phyloP scores from a whole-genome alignment of 2,113 vertebrate species.

The Aspiorhynchus laticeps region DNA sequence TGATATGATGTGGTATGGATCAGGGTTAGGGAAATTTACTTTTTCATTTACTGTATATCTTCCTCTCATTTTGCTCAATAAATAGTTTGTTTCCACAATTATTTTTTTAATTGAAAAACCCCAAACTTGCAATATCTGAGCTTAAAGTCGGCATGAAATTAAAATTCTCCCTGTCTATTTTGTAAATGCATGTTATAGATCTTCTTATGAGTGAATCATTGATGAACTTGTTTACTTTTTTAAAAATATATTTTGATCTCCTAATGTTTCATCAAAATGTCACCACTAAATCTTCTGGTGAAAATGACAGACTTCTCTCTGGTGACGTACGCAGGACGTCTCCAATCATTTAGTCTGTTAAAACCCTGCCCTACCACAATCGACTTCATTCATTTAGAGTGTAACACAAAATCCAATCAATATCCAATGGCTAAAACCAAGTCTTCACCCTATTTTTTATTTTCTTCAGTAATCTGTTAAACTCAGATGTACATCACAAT shows the following conservation, averaged over 20 bases:
- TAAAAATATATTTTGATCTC: too few species aligned
- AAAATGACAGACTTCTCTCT: background rate
- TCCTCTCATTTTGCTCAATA: background rate
- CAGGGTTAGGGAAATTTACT: background rate
- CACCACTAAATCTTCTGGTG: too few species aligned
- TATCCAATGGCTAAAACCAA: background rate
- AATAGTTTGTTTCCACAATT: background rate
- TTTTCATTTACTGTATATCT: background rate
- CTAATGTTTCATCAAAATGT: too few species aligned
- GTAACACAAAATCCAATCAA: background rate
- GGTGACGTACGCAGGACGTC: background rate
- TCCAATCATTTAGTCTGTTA: background rate
- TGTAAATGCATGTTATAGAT: background rate
- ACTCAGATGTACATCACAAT: background rate
- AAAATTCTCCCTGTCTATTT: background rate
- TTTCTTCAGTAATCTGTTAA: background rate
- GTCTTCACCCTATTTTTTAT: background rate
- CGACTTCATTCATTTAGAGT: background rate
- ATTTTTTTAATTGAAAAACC: background rate
- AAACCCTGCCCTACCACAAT: background rate
- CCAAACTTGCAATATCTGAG: background rate
- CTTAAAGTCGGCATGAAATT: background rate
- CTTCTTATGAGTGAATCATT: background rate
- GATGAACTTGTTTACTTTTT: too few species aligned
- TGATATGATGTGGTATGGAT: background rate